Conservation (phyloP, 1,140 invertebrate genomes). For the Drosophila cardini region DNA sequence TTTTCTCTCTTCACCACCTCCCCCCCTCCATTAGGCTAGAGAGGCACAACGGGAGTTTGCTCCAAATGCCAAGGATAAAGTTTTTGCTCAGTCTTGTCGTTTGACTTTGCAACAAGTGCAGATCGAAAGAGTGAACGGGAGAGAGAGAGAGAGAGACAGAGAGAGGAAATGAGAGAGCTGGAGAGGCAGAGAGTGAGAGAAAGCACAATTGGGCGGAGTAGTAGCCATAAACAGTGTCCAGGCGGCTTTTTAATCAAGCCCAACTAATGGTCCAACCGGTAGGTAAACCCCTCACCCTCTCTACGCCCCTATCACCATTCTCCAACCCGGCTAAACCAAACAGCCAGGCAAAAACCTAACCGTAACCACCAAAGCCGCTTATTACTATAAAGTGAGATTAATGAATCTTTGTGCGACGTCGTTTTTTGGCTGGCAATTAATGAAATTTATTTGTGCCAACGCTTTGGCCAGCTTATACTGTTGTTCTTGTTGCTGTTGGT, state of each 20-base stretch:
- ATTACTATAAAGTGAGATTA: constrained; percentile 84
- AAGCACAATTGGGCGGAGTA: neutral
- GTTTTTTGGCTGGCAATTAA: constrained; percentile 75
- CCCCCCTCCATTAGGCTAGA: neutral
- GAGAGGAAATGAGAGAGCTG: neutral
- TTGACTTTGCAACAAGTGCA: constrained; percentile 81
- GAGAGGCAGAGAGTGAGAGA: neutral
- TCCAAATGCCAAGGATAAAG: constrained; percentile 70
- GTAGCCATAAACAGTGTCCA: constrained; percentile 33
- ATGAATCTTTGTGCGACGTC: constrained; percentile 61
- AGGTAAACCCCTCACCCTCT: constrained; percentile 20
- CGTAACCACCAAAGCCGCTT: constrained; percentile 79
- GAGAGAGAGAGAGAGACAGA: neutral
- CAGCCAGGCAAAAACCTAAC: constrained; percentile 45
- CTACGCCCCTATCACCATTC: neutral
- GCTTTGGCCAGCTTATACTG: constrained; percentile 56
- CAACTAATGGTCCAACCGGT: constrained; percentile 66
- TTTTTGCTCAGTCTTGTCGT: constrained; percentile 64
- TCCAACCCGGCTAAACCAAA: neutral
- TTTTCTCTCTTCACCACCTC: no score
- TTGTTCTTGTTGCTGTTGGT: constrained; percentile 35
- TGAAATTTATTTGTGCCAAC: constrained; percentile 75
- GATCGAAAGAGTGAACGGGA: neutral
- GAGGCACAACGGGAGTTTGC: constrained; percentile 31
- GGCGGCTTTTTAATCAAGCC: constrained; percentile 73